Percentiles rank a stretch among this genome's conserved stretches.
Conservation (phyloP, 2,888 invertebrate genomes). For the Platycheirus albimanus region DNA sequence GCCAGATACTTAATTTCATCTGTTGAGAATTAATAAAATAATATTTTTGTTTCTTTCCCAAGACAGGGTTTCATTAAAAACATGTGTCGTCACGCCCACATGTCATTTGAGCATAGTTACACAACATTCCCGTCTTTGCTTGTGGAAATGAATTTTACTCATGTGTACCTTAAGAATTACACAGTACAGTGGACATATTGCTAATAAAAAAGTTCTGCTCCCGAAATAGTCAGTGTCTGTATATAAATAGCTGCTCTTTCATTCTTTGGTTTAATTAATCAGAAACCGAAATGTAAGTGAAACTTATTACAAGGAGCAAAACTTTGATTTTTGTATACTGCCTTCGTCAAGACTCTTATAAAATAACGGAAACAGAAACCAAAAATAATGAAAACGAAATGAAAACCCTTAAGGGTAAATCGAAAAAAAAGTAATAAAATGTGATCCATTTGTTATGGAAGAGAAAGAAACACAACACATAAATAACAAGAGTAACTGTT, state of each 20-base stretch:
- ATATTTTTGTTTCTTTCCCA: too few relatives aligned
- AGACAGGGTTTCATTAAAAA: too few relatives aligned
- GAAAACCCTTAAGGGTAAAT: slow-evolving; percentile 14
- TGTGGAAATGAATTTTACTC: too few relatives aligned
- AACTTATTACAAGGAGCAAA: slow-evolving; percentile 9
- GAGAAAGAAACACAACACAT: not conserved
- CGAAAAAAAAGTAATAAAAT: slow-evolving; percentile 31
- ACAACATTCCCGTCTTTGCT: too few relatives aligned
- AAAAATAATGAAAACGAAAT: not conserved
- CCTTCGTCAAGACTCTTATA: not conserved
- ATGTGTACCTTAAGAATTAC: too few relatives aligned
- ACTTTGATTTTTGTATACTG: not conserved
- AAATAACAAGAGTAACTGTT: not conserved
- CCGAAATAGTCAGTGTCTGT: not conserved
- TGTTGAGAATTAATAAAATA: too few relatives aligned
- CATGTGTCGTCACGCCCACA: too few relatives aligned
- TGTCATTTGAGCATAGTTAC: too few relatives aligned
- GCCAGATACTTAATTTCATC: too few relatives aligned
- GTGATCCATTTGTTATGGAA: slow-evolving; percentile 1
- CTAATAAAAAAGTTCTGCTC: slow-evolving; percentile 18
- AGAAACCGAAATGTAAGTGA: slow-evolving; percentile 17
- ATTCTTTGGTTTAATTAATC: slow-evolving; percentile 32
- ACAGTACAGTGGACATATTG: too few relatives aligned
- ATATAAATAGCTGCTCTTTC: not conserved
- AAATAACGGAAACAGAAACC: not conserved